phyloP scores from a whole-genome alignment of 2,113 vertebrate genomes.

The Dicentrarchus labrax region DNA sequence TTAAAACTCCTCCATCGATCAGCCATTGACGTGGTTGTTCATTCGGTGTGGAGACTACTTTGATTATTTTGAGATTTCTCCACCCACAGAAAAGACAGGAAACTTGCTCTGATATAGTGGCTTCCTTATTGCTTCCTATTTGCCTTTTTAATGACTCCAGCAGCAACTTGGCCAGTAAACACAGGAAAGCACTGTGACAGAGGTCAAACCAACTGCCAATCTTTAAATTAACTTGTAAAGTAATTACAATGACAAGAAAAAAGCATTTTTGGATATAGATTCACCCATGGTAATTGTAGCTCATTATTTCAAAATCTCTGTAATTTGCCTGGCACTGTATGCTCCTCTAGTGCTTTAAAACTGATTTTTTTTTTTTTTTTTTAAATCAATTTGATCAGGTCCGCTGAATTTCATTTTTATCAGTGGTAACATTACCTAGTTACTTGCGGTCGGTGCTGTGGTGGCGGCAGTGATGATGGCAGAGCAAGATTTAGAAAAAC shows the following conservation, averaged over 20 bases:
- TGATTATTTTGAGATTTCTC: neutral
- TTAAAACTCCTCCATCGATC: constrained; percentile 10
- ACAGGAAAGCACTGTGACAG: constrained; percentile 15
- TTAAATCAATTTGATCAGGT: neutral
- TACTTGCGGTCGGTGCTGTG: neutral
- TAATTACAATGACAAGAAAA: constrained; percentile 6
- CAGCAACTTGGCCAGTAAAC: constrained; percentile 45
- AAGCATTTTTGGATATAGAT: neutral
- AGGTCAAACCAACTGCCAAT: constrained; percentile 2
- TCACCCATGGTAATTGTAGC: neutral
- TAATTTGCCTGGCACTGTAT: neutral
- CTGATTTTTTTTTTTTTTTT: too few relatives aligned
- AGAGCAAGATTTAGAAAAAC: neutral
- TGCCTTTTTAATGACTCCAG: constrained; percentile 48
- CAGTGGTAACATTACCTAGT: neutral
- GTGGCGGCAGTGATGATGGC: neutral
- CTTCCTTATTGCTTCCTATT: constrained; percentile 83
- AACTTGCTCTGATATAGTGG: constrained; percentile 57
- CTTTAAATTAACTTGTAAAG: constrained; percentile 17
- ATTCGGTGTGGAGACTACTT: constrained; percentile 14
- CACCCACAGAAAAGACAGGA: constrained; percentile 56
- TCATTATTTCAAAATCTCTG: neutral
- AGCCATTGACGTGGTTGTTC: constrained; percentile 22
- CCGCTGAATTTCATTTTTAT: neutral
- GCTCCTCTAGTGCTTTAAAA: neutral